Base-by-base conservation (phyloP, 2,888 invertebrate genomes). In the Acholoe squamosa region DNA sequence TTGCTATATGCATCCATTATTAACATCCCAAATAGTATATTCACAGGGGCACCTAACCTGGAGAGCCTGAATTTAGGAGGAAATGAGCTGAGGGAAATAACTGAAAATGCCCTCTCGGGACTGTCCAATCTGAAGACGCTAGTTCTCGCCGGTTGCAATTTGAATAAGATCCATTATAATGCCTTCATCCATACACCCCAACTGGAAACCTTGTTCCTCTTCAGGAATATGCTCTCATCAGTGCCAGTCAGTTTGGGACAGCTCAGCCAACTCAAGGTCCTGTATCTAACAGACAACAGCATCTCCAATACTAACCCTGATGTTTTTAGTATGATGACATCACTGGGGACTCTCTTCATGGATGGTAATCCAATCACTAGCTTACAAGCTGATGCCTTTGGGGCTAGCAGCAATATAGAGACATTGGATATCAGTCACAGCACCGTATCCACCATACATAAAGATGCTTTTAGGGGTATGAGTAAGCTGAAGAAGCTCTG, bases 11-110 rank as follows among this genome's bases (percentile, higher is more conserved):
- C 51, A 12, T 22, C 28, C 25, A 51, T 84, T 5, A 28, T 12
- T 7, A 22, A 0, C n/a, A 84, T 84, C 28, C 51, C 43, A n/a
- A 43, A 84, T 19, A n/a, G 51, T 33, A 0, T 84, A 19, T 84
- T 84, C 33, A 22, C 22, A 25, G 33, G 33, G 28, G 43, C 51
- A 0, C 84, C 84, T 22, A 34, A 84, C 12, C 43, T 84, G 19
- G 5, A 34, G 84, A 52, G n/a, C 3, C 84, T 84, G 5, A 84
- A 84, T 19, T 5, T 84, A 25, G 84, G 84, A 22, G 84, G 84
- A 12, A 84, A 84, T 19, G 25, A 51, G 19, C 52, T 84, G 16
- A 43, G 19, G n/a, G n/a, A 19, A 10, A 52, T 84, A 25, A 10
- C 43, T 14, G 51, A 7, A 22, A 84, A 43, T 25, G 33, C 43